Percentiles rank a stretch among this genome's conserved stretches.
Conservation (phyloP, 1,140 invertebrate genomes). For the Notospermus geniculatus region DNA sequence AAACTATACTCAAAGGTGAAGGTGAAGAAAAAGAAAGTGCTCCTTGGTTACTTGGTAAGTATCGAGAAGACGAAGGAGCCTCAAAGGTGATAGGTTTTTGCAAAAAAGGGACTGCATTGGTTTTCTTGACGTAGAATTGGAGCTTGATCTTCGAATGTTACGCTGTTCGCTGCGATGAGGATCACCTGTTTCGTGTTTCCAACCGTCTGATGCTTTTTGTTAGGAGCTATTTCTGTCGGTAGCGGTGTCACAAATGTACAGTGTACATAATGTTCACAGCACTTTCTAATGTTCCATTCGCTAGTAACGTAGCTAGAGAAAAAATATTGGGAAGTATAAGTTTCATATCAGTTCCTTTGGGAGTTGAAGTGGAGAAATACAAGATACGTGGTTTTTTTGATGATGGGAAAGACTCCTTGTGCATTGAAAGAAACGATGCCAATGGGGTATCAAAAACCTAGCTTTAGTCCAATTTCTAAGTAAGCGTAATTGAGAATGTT, state of each 20-base stretch:
- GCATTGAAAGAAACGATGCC: too few relatives aligned
- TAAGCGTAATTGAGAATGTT: neutral
- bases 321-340: too few relatives aligned
- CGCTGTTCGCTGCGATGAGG: neutral
- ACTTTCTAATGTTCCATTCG: too few relatives aligned
- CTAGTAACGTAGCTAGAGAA: too few relatives aligned
- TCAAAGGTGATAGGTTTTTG: neutral
- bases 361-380: too few relatives aligned
- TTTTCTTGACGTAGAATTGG: neutral
- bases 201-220: neutral
- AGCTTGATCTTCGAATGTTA: neutral
- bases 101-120: neutral
- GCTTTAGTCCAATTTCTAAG: too few relatives aligned
- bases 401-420: too few relatives aligned
- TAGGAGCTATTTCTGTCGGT: neutral
- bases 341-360: too few relatives aligned
- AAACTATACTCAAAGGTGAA: slow-evolving; percentile 92
- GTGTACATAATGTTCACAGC: too few relatives aligned
- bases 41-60: slow-evolving; percentile 93
- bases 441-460: too few relatives aligned
- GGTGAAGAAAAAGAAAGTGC: slow-evolving; percentile 82
- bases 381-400: too few relatives aligned
- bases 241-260: too few relatives aligned
- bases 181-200: neutral
- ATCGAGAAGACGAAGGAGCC: neutral